Evolutionary conservation across 2,888 invertebrate genomes (phyloP).

Genomic region (Anticlea derivata): DNA sequence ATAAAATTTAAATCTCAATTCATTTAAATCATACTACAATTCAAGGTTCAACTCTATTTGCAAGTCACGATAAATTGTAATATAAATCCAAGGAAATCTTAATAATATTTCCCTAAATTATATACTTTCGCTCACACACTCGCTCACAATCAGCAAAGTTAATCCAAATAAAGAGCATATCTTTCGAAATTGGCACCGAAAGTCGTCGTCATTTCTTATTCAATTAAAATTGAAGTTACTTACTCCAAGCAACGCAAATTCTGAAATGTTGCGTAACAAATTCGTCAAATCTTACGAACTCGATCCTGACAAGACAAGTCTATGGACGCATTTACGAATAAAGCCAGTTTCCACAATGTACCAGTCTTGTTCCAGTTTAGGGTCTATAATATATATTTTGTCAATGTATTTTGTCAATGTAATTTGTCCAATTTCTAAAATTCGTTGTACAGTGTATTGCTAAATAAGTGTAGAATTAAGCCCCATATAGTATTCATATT

Average conservation of each 20-base stretch:
- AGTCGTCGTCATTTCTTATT: conserved; percentile 19
- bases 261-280: conserved; percentile 23
- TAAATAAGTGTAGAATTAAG: no score
- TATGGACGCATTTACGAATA: neutral
- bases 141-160: conserved; percentile 20
- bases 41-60: neutral
- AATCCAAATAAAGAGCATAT: conserved; percentile 24
- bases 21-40: neutral
- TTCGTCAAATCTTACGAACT: conserved; percentile 24
- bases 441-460: no score
- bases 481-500: no score
- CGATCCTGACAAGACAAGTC: neutral
- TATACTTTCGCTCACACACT: conserved; percentile 5
- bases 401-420: no score
- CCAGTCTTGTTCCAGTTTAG: no score
- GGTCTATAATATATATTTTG: no score
- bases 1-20: neutral
- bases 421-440: no score
- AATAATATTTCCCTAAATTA: conserved; percentile 8
- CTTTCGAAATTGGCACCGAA: conserved; percentile 19
- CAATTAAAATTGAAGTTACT: conserved; percentile 19
- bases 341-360: no score
- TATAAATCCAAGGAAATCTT: conserved; percentile 3
- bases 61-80: neutral
- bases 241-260: conserved; percentile 10